Evolutionary conservation across 1,140 invertebrate genomes (phyloP).

Genomic region (Drosophila grimshawi): DNA sequence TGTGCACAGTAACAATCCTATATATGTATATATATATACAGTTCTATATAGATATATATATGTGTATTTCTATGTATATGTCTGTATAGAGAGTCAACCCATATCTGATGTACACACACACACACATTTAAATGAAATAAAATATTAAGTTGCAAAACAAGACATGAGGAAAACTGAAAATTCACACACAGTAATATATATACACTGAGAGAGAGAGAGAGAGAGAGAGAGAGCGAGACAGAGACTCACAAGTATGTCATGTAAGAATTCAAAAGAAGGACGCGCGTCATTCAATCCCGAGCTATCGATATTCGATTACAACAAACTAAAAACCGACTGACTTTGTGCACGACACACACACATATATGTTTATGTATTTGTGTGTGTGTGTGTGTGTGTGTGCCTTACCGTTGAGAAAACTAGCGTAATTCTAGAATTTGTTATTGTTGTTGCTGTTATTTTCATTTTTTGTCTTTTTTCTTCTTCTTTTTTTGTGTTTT

Average conservation of each 20-base stretch:
- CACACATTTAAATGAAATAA: constrained; percentile 76
- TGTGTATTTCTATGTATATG: not conserved
- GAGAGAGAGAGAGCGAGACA: constrained; percentile 28
- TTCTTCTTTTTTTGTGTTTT: constrained; percentile 11
- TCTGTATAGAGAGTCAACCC: constrained; percentile 8
- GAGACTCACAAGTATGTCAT: constrained; percentile 70
- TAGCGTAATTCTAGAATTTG: constrained; percentile 81
- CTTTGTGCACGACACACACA: constrained; percentile 56
- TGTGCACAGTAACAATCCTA: constrained; percentile 9
- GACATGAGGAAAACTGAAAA: constrained; percentile 50
- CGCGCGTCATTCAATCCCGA: constrained; percentile 79
- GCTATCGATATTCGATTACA: constrained; percentile 83
- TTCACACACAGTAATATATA: constrained; percentile 36
- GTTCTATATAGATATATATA: not conserved
- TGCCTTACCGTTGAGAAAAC: constrained; percentile 64
- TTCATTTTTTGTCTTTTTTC: constrained; percentile 44
- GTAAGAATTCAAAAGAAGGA: constrained; percentile 83
- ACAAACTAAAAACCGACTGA: constrained; percentile 78
- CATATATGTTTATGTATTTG: not conserved
- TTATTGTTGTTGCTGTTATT: constrained; percentile 56
- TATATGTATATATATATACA: constrained; percentile 9
- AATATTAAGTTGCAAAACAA: constrained; percentile 61
- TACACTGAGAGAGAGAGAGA: not conserved
- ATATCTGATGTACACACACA: constrained; percentile 60
- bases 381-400: constrained; percentile 6